Evolutionary conservation across 2,888 invertebrate genomes (phyloP).

Genomic region (Leptinotarsa haldemani): DNA sequence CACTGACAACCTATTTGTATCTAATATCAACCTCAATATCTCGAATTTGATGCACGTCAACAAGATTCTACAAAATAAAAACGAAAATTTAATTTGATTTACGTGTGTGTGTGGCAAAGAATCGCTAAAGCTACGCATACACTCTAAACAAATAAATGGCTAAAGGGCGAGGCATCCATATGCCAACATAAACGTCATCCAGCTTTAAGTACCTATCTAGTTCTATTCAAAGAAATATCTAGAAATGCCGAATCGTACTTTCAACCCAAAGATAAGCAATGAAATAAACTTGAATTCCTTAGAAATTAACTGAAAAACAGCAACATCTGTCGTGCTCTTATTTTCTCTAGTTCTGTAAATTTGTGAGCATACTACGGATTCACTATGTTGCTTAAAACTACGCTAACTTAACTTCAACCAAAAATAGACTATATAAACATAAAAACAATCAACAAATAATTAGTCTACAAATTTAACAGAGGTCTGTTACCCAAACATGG

Average conservation of each 20-base stretch:
- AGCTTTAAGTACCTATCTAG: constrained; percentile 32
- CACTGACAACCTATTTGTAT: constrained; percentile 45
- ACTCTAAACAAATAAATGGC: constrained; percentile 22
- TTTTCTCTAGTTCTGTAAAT: constrained; percentile 48
- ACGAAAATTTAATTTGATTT: constrained; percentile 15
- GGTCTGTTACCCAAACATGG: constrained; percentile 52
- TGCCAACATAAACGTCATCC: constrained; percentile 27
- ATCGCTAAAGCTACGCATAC: constrained; percentile 11
- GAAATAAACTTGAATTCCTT: neutral
- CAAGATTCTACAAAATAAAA: neutral
- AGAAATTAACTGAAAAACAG: constrained; percentile 13
- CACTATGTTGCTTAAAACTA: constrained; percentile 53
- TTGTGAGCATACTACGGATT: constrained; percentile 61
- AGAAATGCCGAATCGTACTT: constrained; percentile 21
- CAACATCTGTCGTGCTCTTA: constrained; percentile 37
- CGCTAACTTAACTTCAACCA: constrained; percentile 64
- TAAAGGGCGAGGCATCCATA: constrained; percentile 22
- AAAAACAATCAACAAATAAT: constrained; percentile 67
- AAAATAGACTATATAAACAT: constrained; percentile 68
- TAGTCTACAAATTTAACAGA: constrained; percentile 63
- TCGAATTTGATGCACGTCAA: constrained; percentile 21
- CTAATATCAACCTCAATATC: constrained; percentile 49
- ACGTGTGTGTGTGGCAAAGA: neutral
- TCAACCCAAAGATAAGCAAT: neutral
- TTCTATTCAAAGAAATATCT: constrained; percentile 24